Evolutionary conservation across 1,140 invertebrate genomes (phyloP).

Genomic region (Eufriesea mexicana): DNA sequence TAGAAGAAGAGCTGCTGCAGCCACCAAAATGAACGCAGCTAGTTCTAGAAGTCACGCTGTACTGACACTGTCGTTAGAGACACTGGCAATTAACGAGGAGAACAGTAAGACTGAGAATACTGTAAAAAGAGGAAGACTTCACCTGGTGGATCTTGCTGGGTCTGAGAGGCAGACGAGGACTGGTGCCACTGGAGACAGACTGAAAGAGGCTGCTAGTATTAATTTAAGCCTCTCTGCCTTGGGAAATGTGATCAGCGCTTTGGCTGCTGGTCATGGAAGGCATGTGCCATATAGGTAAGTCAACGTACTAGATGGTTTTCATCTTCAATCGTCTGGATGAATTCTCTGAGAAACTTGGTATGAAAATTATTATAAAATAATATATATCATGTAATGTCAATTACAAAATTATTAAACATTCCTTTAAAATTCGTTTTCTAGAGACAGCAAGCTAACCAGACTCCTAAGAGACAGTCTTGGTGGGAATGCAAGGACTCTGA

Average conservation of each 20-base stretch:
- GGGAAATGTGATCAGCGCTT: conserved; percentile 96
- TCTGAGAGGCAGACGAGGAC: conserved; percentile 94
- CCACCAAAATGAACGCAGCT: conserved; percentile 93
- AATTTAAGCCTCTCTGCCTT: conserved; percentile 96
- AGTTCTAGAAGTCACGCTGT: conserved; percentile 96
- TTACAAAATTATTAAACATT: conserved; percentile 82
- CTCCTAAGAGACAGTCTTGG: conserved; percentile 95
- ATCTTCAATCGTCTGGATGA: rapidly evolving
- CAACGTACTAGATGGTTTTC: neutral
- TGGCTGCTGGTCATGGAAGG: conserved; percentile 94
- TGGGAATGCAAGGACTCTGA: conserved; percentile 96
- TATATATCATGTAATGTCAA: neutral
- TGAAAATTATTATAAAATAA: too few relatives aligned
- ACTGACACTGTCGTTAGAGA: conserved; percentile 93
- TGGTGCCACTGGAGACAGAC: conserved; percentile 91
- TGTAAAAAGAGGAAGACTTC: conserved; percentile 90
- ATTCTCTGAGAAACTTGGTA: too few relatives aligned
- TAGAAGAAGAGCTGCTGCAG: conserved; percentile 88
- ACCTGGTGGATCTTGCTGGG: conserved; percentile 95
- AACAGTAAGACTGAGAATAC: conserved; percentile 79
- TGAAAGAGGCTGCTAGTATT: conserved; percentile 97
- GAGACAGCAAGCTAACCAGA: conserved; percentile 96
- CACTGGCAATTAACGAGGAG: conserved; percentile 83
- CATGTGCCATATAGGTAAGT: conserved; percentile 92
- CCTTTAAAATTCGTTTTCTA: conserved; percentile 85